phyloP scores from a whole-genome alignment of 2,797 vertebrate species.

The Chelmon rostratus region DNA sequence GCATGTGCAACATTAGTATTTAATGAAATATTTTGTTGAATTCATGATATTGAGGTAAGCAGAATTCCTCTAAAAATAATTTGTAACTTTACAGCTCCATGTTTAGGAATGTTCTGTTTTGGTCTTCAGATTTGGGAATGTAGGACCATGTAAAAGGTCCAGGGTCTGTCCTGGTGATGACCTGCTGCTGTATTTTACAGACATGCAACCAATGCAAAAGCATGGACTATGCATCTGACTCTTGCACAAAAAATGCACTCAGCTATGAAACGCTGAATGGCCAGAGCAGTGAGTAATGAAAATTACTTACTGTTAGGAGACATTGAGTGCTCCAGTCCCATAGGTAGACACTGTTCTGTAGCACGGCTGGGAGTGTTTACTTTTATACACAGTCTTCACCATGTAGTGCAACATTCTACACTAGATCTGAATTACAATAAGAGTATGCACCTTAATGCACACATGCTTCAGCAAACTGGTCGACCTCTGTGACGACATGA shows the following conservation, averaged over 20 bases:
- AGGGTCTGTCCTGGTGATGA: background rate
- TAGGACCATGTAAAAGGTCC: conserved; percentile 3
- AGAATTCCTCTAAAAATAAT: conserved; percentile 56
- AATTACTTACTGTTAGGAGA: conserved; percentile 13
- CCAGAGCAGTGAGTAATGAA: conserved; percentile 19
- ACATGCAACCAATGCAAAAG: background rate
- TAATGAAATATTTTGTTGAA: conserved; percentile 38
- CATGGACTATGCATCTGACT: conserved; percentile 2
- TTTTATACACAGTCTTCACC: conserved; percentile 13
- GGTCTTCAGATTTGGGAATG: conserved; percentile 42
- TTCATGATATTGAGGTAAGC: conserved; percentile 44
- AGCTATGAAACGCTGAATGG: background rate
- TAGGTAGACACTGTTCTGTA: conserved; percentile 55
- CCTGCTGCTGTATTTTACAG: conserved; percentile 10
- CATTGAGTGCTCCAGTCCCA: conserved; percentile 9
- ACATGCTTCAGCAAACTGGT: conserved; percentile 30
- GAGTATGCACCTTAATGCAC: conserved; percentile 47
- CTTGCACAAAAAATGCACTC: conserved; percentile 15
- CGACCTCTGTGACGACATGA: background rate
- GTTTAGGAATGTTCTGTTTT: conserved; percentile 63
- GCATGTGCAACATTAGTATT: conserved; percentile 63
- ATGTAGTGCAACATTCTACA: conserved; percentile 24
- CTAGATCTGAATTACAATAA: conserved; percentile 44
- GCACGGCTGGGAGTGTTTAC: conserved; percentile 11
- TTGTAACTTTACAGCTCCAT: conserved; percentile 42